These are phyloP conservation scores for Threskiornis aethiopicus DNA, from an alignment of 2,797 vertebrate genomes.

Conservation along the genomic window DNA sequence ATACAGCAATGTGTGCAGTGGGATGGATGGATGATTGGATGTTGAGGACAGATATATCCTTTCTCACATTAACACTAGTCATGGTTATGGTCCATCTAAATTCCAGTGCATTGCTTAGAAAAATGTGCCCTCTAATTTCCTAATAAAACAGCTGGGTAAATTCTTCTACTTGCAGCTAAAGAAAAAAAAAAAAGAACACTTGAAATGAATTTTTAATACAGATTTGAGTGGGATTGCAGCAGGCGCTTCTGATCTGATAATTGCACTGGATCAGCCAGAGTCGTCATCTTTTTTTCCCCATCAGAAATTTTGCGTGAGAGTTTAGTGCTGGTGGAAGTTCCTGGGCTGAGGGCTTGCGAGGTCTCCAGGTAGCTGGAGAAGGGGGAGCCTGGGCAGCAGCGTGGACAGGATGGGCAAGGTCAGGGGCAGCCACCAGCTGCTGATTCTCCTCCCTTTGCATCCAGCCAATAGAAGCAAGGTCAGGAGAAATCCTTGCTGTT, in stretches of 20 bases:
- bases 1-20: not conserved
- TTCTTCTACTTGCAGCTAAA: slow-evolving; percentile 52
- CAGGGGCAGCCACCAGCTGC: not conserved
- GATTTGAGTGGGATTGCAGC: slow-evolving; percentile 69
- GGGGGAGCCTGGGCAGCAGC: not conserved
- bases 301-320: slow-evolving; percentile 13
- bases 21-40: not conserved
- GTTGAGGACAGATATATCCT: slow-evolving; percentile 3
- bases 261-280: slow-evolving; percentile 53
- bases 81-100: slow-evolving; percentile 46
- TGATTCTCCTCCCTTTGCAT: not conserved
- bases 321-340: not conserved
- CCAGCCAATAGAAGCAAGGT: not conserved
- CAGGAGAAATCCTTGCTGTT: not conserved
- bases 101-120: slow-evolving; percentile 58
- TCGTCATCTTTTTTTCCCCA: slow-evolving; percentile 11
- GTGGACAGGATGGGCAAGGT: not conserved
- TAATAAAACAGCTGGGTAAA: slow-evolving; percentile 65
- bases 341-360: not conserved
- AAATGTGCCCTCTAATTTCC: slow-evolving; percentile 64
- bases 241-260: slow-evolving; percentile 63
- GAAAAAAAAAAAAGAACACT: not conserved
- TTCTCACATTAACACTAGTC: slow-evolving; percentile 12
- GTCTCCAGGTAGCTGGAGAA: not conserved
- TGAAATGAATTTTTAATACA: slow-evolving; percentile 70